Conservation (phyloP, 2,113 vertebrate species). For the Felis catus region DNA sequence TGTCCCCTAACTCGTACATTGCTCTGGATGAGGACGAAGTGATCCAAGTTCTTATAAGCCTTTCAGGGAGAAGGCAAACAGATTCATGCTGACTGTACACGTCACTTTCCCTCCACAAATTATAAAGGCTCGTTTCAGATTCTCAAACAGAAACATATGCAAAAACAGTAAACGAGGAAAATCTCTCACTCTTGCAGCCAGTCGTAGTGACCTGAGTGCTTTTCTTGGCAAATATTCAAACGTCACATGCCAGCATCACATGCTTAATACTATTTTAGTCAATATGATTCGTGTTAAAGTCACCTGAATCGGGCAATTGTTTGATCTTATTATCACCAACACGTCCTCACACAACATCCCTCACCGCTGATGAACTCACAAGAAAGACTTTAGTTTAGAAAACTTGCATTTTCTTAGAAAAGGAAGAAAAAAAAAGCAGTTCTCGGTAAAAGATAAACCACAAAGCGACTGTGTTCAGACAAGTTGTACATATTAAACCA, state of each 20-base stretch:
- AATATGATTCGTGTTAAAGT: conserved; percentile 78
- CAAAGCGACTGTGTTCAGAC: conserved; percentile 81
- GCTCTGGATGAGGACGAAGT: background rate
- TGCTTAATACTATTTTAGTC: conserved; percentile 78
- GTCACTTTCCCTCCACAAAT: background rate
- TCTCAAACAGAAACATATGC: conserved; percentile 78
- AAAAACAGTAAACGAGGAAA: conserved; percentile 80
- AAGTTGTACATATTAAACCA: conserved; percentile 82
- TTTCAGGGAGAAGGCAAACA: conserved; percentile 54
- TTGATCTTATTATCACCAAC: conserved; percentile 75
- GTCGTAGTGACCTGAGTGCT: conserved; percentile 71
- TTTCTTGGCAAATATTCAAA: conserved; percentile 84
- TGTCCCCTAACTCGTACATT: background rate
- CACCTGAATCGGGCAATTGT: conserved; percentile 77
- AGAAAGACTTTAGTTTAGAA: conserved; percentile 82
- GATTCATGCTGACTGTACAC: background rate
- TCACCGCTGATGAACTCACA: conserved; percentile 77
- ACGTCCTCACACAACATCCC: conserved; percentile 78
- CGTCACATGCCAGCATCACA: conserved; percentile 73
- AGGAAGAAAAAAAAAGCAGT: conserved; percentile 77
- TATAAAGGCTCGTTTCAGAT: conserved; percentile 64
- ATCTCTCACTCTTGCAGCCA: conserved; percentile 74
- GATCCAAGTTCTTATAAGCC: conserved; percentile 64
- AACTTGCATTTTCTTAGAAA: conserved; percentile 89
- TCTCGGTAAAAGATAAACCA: conserved; percentile 90